These are phyloP conservation scores for Aspiorhynchus laticeps DNA, from an alignment of 2,113 vertebrate species.

Conservation along the genomic window DNA sequence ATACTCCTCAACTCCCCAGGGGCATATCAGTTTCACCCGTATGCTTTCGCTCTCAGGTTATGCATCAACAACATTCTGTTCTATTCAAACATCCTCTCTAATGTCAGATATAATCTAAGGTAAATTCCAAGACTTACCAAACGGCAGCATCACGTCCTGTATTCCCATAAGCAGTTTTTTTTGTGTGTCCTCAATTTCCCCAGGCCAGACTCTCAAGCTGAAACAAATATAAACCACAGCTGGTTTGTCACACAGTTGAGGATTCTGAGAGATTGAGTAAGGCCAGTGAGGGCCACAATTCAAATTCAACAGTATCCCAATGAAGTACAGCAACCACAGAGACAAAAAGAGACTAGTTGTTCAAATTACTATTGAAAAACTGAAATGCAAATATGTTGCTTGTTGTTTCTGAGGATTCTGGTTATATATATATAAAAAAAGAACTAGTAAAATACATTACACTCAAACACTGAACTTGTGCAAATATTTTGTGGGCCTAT, in stretches of 20 bases:
- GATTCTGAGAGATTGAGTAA: background rate
- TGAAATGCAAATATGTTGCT: background rate
- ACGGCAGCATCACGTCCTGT: background rate
- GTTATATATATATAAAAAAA: background rate
- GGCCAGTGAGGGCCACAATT: background rate
- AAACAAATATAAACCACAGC: conserved; percentile 17
- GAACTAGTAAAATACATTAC: background rate
- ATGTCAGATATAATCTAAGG: conserved; percentile 25
- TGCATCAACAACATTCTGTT: conserved; percentile 12
- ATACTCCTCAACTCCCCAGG: background rate
- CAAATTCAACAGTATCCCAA: background rate
- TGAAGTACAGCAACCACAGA: background rate
- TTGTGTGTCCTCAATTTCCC: conserved; percentile 7
- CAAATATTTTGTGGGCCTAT: background rate
- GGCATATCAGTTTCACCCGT: conserved; percentile 10
- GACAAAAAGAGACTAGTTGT: background rate
- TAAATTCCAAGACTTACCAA: conserved; percentile 32
- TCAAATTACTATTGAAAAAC: background rate
- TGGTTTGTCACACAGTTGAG: background rate
- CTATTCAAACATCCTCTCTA: conserved; percentile 14
- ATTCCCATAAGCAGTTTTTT: background rate
- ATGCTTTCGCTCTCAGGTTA: conserved; percentile 21
- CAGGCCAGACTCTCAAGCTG: background rate
- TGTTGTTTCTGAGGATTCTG: background rate
- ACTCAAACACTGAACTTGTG: background rate